Base-by-base conservation (phyloP, 2,888 invertebrate genomes). In the Strigamia transsilvanica region DNA sequence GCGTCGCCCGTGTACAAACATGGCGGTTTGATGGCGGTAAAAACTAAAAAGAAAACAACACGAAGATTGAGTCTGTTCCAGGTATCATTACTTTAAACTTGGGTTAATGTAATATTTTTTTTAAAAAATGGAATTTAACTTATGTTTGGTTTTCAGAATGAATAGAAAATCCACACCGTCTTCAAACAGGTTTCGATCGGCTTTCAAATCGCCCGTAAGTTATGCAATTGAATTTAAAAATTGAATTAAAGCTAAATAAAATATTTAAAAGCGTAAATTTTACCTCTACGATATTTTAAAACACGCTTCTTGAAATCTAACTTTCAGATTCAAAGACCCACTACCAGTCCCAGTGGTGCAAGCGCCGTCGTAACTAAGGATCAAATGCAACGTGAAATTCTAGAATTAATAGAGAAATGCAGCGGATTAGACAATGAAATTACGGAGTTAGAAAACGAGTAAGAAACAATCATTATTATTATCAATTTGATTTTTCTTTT, bases 151-250 rank as follows among this genome's bases (percentile, higher is more conserved):
- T 38, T 38, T 38, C 12, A 73, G 32, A 73, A 73, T 73, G 73
- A 73, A 73, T 27, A 27, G 73, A n/a, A 73, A 32, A 73, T 73
- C 23, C 27, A 73, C 73, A 12, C 73, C 73, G 13, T 73, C 73
- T 2, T 73, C 73, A 9, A 18, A 3, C 2, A 73, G 32, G 32
- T 23, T 32, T 73, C 73, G 73, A 12, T 12, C 12, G 5, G 73
- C 73, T 27, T 73, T 73, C 32, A 73, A 73, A 73, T 73, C 73
- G 1, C 73, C 73, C 4, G 73, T 73, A 73, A 73, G 73, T 73
- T 12, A 32, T 73, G 23, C 4, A 18, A 61, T 27, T 27, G 7
- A 73, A 32, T 32, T 73, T 61, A 61, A 61, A 61, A 61, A 23
- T 61, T 61, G 0, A 23, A 9, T 6, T 23, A 18, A 23, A 61